Base-by-base conservation (phyloP, 2,797 vertebrate genomes). In the Xiphophorus birchmanni region DNA sequence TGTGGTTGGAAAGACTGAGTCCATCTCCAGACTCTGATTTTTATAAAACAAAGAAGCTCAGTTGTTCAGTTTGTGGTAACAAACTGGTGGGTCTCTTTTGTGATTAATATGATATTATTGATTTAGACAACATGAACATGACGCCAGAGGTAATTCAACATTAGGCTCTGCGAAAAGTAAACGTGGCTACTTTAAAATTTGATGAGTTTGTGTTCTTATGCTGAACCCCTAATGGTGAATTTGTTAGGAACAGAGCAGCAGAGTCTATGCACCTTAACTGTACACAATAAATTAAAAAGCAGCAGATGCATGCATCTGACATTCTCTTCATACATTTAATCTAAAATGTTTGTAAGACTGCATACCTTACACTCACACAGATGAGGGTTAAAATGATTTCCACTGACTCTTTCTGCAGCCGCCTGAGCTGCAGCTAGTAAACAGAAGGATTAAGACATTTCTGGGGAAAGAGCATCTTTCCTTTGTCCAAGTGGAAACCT, bases 401-500 rank as follows among this genome's bases (percentile, higher is more conserved):
- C 5, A 47, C 73, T 81, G 35, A 0, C 32, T 81, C 50, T 42
- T 82, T 56, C 81, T 75, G 80, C 80, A 82, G 82, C 84, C 2
- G 44, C 75, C 81, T 85, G 80, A 81, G 74, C 82, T 78, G 85
- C 86, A 76, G 80, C 76, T 65, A 78, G 83, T 86, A 93, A 91
- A 89, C 83, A 71, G 82, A 82, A 77, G 81, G 89, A 85, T 91
- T 91, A 88, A 90, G 89, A 82, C 77, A 72, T 90, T 81, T 93
- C 89, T 90, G 92, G 86, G 85, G 81, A 86, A 74, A 82, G 83
- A 75, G n/a, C 80, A 65, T 89, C 73, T 87, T 83, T 85, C 78
- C 84, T 83, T 92, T 92, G 90, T 90, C 84, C 82, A 78, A 60
- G 75, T 90, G 81, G 82, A 90, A 84, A 60, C 63, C 87, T 91